Percentiles rank a stretch among this genome's conserved stretches.
These are phyloP conservation scores for Bubo blakistoni DNA, from an alignment of 2,113 vertebrate genomes.

Conservation along the genomic window DNA sequence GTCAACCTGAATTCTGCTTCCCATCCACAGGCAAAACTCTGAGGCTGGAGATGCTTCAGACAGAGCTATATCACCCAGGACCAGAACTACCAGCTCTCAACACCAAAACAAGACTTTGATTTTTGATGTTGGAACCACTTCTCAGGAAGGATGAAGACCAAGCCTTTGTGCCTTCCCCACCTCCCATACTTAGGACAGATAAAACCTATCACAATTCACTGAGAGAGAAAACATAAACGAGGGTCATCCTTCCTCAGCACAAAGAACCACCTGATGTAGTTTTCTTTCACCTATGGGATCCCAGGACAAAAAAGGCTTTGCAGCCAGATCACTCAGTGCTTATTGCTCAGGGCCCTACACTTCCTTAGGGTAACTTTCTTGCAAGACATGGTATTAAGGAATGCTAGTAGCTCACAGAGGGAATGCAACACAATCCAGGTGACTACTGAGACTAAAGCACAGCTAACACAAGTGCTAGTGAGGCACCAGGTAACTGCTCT, in stretches of 20 bases:
- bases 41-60: background rate
- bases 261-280: background rate
- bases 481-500: background rate
- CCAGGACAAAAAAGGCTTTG: background rate
- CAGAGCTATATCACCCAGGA: background rate
- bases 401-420: background rate
- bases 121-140: background rate
- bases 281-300: background rate
- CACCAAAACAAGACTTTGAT: background rate
- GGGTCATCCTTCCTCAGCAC: background rate
- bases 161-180: background rate
- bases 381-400: background rate
- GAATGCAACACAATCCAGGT: background rate
- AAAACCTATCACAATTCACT: background rate
- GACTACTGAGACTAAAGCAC: background rate
- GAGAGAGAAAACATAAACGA: background rate
- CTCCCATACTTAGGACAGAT: background rate
- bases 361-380: background rate
- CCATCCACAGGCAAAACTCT: background rate
- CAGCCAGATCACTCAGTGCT: background rate
- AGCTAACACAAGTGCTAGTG: background rate
- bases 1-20: background rate
- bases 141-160: background rate
- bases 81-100: background rate
- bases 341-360: background rate